Base-by-base conservation (phyloP, 2,888 invertebrate genomes). In the Brenthis ino region DNA sequence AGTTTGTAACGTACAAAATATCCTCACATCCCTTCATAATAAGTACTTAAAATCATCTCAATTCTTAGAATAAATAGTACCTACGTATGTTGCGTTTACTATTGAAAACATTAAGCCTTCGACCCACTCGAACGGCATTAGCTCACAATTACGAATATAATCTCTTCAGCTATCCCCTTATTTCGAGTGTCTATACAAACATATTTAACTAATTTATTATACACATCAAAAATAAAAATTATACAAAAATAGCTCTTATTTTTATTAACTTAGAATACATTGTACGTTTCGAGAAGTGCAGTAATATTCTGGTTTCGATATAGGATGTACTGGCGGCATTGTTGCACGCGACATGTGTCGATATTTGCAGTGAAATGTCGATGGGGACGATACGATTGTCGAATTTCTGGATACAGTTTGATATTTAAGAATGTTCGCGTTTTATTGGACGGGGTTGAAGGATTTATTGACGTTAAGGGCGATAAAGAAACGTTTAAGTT, bases 141-240 rank as follows among this genome's bases (percentile, higher is more conserved):
- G 81, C 83, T 84, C 79, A 87, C 87, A 89, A 88, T 89, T 87
- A 89, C 88, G 78, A 85, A 84, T 82, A 84, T 87, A 88, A 89
- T 89, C 88, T 84, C 82, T 74, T 63, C 63, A 83, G 81, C 84
- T 84, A 87, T 87, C 87, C 89, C 86, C 88, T 82, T 85, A 85
- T 81, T 86, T 86, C 77, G 83, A 90, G 89, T 85, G 82, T 85
- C 83, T 85, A 86, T 84, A 85, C 82, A 85, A 82, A 82, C 77
- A 79, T 77, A 77, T 77, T 74, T 58, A 71, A 69, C 72, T 63
- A 74, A 74, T 67, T 70, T 71, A 74, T 63, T 66, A 55, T 66
- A 58, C 24, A 64, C n/a, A 50, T 61, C 47, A n/a, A 51, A 69
- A 73, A 67, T 24, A 58, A 72, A 72, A 63, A 64, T 57, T 47